Evolutionary conservation across 23 tunicate genomes (phyloP), one percentile per base, ranked within the genome.

Genomic region (Trididemnum clinides): DNA sequence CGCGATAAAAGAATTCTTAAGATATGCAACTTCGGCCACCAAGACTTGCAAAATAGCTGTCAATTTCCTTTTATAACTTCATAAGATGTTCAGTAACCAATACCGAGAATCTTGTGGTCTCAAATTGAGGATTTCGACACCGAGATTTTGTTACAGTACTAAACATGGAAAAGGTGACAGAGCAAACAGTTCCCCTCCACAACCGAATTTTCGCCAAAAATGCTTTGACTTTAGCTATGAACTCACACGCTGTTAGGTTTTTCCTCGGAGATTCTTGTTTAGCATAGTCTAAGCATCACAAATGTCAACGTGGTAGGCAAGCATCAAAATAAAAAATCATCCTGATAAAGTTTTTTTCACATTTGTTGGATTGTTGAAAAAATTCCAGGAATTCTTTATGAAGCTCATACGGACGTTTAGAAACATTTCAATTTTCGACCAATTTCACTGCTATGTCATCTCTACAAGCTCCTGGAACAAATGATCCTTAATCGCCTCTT

Each of bases 1-100:
- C 69, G 83, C 83, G 69, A 69, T 78, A 34, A 78, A 78, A 51
- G 83, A 35, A 78, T 78, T 51, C 83, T 69, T 78, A 51, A 78
- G 65, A 29, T 78, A 78, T 51, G 83, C 83, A 78, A 78, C 65
- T 78, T 78, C 83, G 69, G n/a, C n/a, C n/a, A n/a, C 6, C 83
- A 50, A 28, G 81, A 75, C 81, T 75, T 37, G 64, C 64, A 75
- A 75, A 75, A 51, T 51, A 78, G 83, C 83, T 34, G 83, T 78
- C 83, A 78, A 57, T 78, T 78, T 78, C 10, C 83, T 78, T 78
- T 78, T 78, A 34, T 69, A 78, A 57, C 83, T 78, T 78, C 38
- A 78, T 78, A 51, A 78, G 38, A 57, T 78, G 83, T 78, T 51
- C 83, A 51, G 39, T 78, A 69, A 57, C 69, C 83, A 78, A 78